A percentile compares a stretch with the other conserved stretches of the same genome.
Evolutionary conservation across 2,113 vertebrate species (phyloP).

Genomic region (Leptosomus discolor): DNA sequence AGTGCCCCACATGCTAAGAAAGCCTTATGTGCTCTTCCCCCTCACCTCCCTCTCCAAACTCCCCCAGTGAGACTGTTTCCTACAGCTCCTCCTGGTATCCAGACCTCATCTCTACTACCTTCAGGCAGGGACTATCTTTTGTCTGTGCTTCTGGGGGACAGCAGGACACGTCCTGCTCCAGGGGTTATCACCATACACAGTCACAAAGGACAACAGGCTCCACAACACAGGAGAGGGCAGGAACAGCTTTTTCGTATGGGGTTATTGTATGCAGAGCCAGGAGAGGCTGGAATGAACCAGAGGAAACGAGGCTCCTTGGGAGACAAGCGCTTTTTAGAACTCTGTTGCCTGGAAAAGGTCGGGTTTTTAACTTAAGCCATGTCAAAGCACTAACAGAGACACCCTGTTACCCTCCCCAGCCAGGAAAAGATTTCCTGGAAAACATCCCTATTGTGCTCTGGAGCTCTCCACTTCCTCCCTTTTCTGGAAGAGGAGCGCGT

Average conservation of each 20-base stretch:
- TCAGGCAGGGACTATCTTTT: background rate
- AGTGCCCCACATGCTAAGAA: background rate
- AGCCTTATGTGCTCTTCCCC: background rate
- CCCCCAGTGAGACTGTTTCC: background rate
- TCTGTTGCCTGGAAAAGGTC: background rate
- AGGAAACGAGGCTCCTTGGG: conserved; percentile 10
- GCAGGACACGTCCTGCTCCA: background rate
- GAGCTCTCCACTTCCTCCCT: conserved; percentile 38
- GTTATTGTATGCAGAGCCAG: background rate
- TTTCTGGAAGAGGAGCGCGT: conserved; percentile 6
- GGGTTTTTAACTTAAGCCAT: background rate
- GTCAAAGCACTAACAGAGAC: background rate
- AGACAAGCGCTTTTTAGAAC: background rate
- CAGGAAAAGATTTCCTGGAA: conserved; percentile 57
- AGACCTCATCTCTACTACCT: background rate
- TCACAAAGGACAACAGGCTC: background rate
- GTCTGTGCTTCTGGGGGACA: background rate
- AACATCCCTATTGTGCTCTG: conserved; percentile 36
- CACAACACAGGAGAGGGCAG: background rate
- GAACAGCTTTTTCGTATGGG: background rate
- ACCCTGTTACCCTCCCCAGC: conserved; percentile 4
- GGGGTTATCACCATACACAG: background rate
- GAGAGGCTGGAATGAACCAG: conserved; percentile 15
- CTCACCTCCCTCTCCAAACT: background rate
- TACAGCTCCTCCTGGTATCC: background rate